Conservation (phyloP, 1,140 invertebrate species). For the Hycleus phaleratus region DNA sequence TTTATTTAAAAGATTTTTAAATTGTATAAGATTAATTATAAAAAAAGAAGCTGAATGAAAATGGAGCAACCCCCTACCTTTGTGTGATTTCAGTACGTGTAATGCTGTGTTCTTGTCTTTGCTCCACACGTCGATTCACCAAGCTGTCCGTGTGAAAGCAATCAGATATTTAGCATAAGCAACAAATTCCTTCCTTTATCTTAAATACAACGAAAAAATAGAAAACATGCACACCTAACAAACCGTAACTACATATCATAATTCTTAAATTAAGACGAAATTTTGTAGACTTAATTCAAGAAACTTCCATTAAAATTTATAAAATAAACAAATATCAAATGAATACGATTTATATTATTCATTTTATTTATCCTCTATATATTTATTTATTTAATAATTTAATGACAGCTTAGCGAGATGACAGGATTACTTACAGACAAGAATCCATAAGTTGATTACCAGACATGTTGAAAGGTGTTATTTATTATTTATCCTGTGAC, state of each 20-base stretch:
- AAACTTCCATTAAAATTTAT: too few species aligned
- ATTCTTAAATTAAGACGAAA: conserved; percentile 2
- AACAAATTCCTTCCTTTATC: neutral
- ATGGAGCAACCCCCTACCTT: conserved; percentile 45
- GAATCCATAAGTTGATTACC: conserved; percentile 42
- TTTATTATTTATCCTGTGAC: conserved; percentile 31
- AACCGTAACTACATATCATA: neutral
- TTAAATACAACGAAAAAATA: too few species aligned
- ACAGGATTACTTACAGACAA: conserved; percentile 38
- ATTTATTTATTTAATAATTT: too few species aligned
- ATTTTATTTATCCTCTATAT: too few species aligned
- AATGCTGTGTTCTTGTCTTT: conserved; percentile 60
- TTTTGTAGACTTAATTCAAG: neutral
- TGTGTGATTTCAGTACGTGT: conserved; percentile 61
- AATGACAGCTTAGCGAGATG: too few species aligned
- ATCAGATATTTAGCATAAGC: conserved; percentile 30
- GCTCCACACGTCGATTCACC: conserved; percentile 60
- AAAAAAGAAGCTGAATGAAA: conserved; percentile 13
- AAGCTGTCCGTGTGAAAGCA: conserved; percentile 46
- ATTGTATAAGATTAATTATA: neutral
- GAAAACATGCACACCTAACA: too few species aligned
- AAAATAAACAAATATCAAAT: too few species aligned
- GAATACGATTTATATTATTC: too few species aligned
- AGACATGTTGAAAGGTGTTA: conserved; percentile 37
- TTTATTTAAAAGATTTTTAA: too few species aligned